These are phyloP conservation scores for Chiroxiphia lanceolata DNA, from an alignment of 2,797 vertebrate genomes.

Conservation along the genomic window DNA sequence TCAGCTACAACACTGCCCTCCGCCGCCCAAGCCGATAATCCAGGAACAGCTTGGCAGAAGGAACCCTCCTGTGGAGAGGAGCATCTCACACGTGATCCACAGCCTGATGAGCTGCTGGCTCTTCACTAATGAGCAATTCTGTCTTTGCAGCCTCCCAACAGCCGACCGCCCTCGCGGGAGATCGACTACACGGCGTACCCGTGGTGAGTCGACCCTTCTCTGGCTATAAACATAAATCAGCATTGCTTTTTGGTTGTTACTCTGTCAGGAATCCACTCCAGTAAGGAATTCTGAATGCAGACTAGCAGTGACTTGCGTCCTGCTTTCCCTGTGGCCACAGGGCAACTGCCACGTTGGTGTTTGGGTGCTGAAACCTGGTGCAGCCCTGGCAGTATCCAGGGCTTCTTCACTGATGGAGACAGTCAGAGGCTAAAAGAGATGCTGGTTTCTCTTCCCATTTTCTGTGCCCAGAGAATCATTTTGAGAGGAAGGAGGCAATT, in stretches of 20 bases:
- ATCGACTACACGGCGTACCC: constrained; percentile 90
- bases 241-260: rapidly evolving
- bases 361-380: neutral
- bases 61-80: neutral
- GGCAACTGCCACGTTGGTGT: rapidly evolving
- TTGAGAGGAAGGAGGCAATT: neutral
- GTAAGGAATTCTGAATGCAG: rapidly evolving
- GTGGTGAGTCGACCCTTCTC: constrained; percentile 79
- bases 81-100: rapidly evolving
- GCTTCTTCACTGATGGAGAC: neutral
- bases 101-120: neutral
- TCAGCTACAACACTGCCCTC: neutral
- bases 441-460: neutral
- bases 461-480: neutral
- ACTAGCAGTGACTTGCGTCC: neutral
- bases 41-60: neutral
- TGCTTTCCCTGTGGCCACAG: rapidly evolving
- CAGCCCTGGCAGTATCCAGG: neutral
- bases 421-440: neutral
- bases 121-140: rapidly evolving
- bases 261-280: neutral
- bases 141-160: constrained; percentile 78
- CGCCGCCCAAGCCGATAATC: neutral
- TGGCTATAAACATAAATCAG: rapidly evolving
- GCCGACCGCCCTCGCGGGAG: constrained; percentile 87